A percentile compares a stretch with the other conserved stretches of the same genome.
phyloP scores from a whole-genome alignment of 2,888 invertebrate genomes.

The Watsonalla binaria region DNA sequence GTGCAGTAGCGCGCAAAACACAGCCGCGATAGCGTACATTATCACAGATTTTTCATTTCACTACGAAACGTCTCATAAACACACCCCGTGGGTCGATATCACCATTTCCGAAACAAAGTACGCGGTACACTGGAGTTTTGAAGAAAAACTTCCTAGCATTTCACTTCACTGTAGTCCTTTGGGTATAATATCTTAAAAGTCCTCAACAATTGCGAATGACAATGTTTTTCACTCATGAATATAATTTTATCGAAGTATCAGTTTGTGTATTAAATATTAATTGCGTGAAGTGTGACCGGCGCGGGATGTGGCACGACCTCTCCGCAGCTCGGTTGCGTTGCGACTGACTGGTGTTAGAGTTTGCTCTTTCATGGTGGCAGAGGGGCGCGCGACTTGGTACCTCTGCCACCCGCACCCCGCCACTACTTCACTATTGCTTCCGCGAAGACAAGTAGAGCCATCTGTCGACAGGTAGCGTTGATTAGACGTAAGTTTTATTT shows the following conservation, averaged over 20 bases:
- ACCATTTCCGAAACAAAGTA: constrained; percentile 79
- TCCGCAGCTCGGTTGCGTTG: constrained; percentile 63
- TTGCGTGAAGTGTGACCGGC: constrained; percentile 61
- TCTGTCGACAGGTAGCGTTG: constrained; percentile 53
- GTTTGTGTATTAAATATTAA: constrained; percentile 70
- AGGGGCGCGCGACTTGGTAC: constrained; percentile 61
- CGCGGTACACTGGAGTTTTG: constrained; percentile 59
- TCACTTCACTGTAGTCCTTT: constrained; percentile 68
- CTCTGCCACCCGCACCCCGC: constrained; percentile 45
- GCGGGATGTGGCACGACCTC: constrained; percentile 51
- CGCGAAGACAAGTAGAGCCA: constrained; percentile 39
- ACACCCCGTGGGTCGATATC: constrained; percentile 77
- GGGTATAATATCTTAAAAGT: constrained; percentile 28
- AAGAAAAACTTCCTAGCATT: constrained; percentile 72
- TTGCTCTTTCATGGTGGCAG: constrained; percentile 64
- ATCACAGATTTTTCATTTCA: constrained; percentile 78
- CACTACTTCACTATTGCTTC: constrained; percentile 40
- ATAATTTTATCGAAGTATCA: constrained; percentile 41
- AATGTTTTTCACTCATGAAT: constrained; percentile 47
- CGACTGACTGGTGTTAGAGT: constrained; percentile 64
- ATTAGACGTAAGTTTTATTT: constrained; percentile 15
- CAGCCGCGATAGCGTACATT: constrained; percentile 66
- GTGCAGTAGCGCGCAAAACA: constrained; percentile 76
- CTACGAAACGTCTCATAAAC: constrained; percentile 75
- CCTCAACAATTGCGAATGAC: constrained; percentile 27